A percentile compares a stretch with the other conserved stretches of the same genome.
These are phyloP conservation scores for Noctua fimbriata DNA, from an alignment of 2,888 invertebrate genomes.

Conservation along the genomic window DNA sequence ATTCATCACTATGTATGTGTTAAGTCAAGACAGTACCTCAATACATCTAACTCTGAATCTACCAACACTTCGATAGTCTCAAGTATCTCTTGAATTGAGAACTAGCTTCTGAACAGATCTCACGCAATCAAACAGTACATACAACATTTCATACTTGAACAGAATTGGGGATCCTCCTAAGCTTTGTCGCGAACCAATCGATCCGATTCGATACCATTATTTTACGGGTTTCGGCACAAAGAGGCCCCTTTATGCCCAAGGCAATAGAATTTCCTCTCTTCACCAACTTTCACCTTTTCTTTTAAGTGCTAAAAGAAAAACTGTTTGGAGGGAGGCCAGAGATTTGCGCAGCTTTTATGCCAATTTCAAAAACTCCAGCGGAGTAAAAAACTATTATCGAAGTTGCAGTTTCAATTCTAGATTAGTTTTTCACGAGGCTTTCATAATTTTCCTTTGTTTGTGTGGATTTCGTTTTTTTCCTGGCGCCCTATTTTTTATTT, in stretches of 20 bases:
- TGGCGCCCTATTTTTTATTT: neutral
- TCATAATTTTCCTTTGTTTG: conserved; percentile 35
- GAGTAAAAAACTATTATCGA: conserved; percentile 59
- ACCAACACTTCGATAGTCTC: neutral
- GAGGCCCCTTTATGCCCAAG: conserved; percentile 64
- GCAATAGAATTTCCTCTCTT: conserved; percentile 72
- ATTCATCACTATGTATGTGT: neutral
- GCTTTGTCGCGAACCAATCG: conserved; percentile 62
- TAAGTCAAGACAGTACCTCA: neutral
- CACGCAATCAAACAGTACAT: conserved; percentile 44
- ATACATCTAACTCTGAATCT: neutral
- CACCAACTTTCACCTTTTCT: conserved; percentile 73
- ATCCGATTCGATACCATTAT: conserved; percentile 66
- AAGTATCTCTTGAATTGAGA: neutral
- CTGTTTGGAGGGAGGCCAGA: conserved; percentile 64
- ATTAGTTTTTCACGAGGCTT: conserved; percentile 39
- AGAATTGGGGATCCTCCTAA: conserved; percentile 57
- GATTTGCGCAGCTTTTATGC: conserved; percentile 62
- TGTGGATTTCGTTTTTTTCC: conserved; percentile 16
- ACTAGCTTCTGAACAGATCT: neutral
- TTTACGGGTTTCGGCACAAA: conserved; percentile 66
- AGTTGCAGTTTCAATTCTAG: conserved; percentile 51
- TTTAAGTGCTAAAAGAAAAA: conserved; percentile 76
- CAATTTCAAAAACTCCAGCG: conserved; percentile 63
- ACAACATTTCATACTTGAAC: conserved; percentile 54